Conservation (phyloP, 2,888 invertebrate species). For the Sinentomon sp. region DNA sequence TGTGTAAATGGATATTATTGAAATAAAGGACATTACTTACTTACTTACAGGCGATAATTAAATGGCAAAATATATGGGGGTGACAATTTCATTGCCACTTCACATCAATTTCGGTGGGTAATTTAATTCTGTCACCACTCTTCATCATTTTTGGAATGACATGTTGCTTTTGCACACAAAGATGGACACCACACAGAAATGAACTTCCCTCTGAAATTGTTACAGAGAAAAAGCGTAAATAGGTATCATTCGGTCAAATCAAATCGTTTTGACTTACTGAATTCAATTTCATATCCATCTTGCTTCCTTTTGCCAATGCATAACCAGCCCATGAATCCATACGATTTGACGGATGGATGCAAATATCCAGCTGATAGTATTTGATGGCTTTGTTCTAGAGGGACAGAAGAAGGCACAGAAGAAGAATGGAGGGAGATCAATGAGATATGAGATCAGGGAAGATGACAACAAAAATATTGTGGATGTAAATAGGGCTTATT, state of each 20-base stretch:
- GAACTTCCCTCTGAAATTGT: slow-evolving; percentile 10
- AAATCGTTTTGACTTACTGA: slow-evolving; percentile 31
- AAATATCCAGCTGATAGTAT: slow-evolving; percentile 56
- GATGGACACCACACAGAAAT: slow-evolving; percentile 18
- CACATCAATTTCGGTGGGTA: too few relatives aligned
- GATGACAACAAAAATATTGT: too few relatives aligned
- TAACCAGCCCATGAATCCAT: slow-evolving; percentile 83
- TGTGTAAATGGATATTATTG: too few relatives aligned
- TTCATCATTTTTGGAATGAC: too few relatives aligned
- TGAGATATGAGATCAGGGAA: too few relatives aligned
- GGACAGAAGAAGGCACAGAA: neutral
- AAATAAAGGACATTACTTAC: too few relatives aligned
- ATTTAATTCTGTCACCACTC: too few relatives aligned
- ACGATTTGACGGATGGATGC: slow-evolving; percentile 38
- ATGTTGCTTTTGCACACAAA: slow-evolving; percentile 20
- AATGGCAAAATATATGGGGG: too few relatives aligned
- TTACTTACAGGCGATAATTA: too few relatives aligned
- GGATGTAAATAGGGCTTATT: too few relatives aligned
- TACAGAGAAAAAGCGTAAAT: slow-evolving; percentile 4
- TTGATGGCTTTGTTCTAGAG: slow-evolving; percentile 34
- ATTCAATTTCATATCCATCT: slow-evolving; percentile 50
- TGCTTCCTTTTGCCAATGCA: slow-evolving; percentile 46
- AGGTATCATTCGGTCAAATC: neutral
- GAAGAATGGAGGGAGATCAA: neutral
- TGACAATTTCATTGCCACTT: too few relatives aligned